Base-by-base conservation (phyloP, 2,797 vertebrate species). In the Danio aesculapii region DNA sequence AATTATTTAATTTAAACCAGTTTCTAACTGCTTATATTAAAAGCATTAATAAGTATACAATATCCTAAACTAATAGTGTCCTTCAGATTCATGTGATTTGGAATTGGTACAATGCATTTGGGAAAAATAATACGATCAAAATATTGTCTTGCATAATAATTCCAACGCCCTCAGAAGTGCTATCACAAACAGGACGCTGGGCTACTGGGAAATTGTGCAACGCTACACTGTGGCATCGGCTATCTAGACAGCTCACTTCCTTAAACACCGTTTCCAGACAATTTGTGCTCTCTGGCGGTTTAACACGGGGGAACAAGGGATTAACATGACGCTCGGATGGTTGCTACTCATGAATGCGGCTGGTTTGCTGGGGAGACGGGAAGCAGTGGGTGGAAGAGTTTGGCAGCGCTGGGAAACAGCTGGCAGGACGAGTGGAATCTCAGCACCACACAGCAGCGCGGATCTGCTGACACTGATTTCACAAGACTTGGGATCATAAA, bases 351-450 rank as follows among this genome's bases (percentile, higher is more conserved):
- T 67, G 77, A 80, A 84, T 85, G 73, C 55, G 52, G 75, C 64
- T 86, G 83, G 81, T 80, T 80, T 70, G 67, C 81, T 52, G 52
- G 46, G 84, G 88, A 91, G 91, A 89, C 86, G 86, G 91, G 90
- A 92, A 92, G 87, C 47, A 81, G 86, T 86, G 90, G 88, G 87
- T 69, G 84, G 83, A 84, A 84, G 70, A 82, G 75, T 70, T 83
- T 82, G 70, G 85, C 81, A 50, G 86, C 77, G 85, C 87, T 84
- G 83, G 30, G 1, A 77, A 83, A 88, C 91, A 92, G 91, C 92
- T 90, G 91, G 84, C 41, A 81, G 39, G 62, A 50, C 13, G 53
- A 14, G 64, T 78, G 55, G 72, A 81, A 57, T 53, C 76, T 82
- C 41, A 67, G 62, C 53, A 74, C 62, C 64, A 79, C 59, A 57